Base-by-base conservation (phyloP, 64 coral and sea anemone genomes). In the Stylophora pistillata region DNA sequence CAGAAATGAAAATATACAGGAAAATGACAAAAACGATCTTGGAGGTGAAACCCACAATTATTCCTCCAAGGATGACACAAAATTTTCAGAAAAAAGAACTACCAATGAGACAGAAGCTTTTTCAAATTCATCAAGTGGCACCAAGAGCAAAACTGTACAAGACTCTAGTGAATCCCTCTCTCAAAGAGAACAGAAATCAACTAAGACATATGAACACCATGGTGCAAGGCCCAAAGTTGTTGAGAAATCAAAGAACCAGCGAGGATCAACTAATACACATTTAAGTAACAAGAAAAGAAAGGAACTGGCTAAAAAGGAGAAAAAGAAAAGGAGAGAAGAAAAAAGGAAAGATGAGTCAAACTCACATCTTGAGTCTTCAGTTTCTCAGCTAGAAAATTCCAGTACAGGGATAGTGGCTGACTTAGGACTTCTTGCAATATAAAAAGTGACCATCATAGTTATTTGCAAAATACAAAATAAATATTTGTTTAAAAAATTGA, bases 271-370 rank as follows among this genome's bases (percentile, higher is more conserved):
- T 30, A 83, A 78, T 26, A 3, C 77, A 53, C 89, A 89, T 33
- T 69, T 95, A 13, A 95, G 86, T 61, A 99, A 95, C 77, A 90
- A 89, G 86, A 94, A 99, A 74, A 79, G 93, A 87, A 99, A 99
- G 83, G 90, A 99, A 79, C 88, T 95, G 23, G 97, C 97, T 30
- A 92, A 95, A 80, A 90, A 93, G 58, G 97, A 99, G 87, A 99
- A 95, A 70, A 99, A 99, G 66, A 92, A 92, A 55, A 66, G 78
- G 53, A 93, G 88, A 63, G 90, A 92, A 87, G 90, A 99, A 80
- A 85, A 87, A 73, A 63, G 72, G 54, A 89, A 90, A 26, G 82
- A 93, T 26, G 78, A 89, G 55, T 23, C 71, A 27, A 69, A 15
- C 47, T 30, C 79, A 9, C 59, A 41, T 21, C 53, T 53, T 63